Base-by-base conservation (phyloP, 2,797 vertebrate species). In the Tragopan temminckii region DNA sequence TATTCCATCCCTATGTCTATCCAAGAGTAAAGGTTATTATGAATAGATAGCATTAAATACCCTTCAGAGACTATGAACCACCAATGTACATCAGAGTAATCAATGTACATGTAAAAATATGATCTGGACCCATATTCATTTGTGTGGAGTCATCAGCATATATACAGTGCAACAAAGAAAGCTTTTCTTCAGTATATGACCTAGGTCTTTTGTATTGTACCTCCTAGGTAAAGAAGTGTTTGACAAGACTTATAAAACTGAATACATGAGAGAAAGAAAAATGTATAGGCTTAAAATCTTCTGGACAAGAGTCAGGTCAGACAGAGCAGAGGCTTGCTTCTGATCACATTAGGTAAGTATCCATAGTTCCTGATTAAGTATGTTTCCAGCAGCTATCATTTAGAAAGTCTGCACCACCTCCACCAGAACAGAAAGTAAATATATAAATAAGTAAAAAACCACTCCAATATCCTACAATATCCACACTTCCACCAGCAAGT, bases 401-500 rank as follows among this genome's bases (percentile, higher is more conserved):
- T 72, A 43, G 15, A 40, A 85, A 79, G 15, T 35, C 63, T 84
- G 5, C 50, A 71, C 35, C 42, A 80, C 17, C 35, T 78, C 55
- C 33, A 70, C 7, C 43, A 83, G 36, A 93, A 87, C 1, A 72
- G 67, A 88, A 92, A 76, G 55, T 36, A 86, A 91, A 90, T 38
- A 87, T 13, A 31, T 53, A 48, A 13, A 24, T 52, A 16, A 29
- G 31, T 29, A 50, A 80, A 80, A 57, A 63, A 5, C 50, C n/a
- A 35, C 50, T 57, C 55, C 23, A 13, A 4, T 71, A 64, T 85
- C 68, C 80, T 16, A 68, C 59, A 80, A 80, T 89, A 89, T 66
- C 61, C 63, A 93, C 29, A 62, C 61, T 92, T 94, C 76, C 85
- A 74, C 59, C 62, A 90, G 80, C 91, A 81, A 95, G 89, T 90